Base-by-base conservation (phyloP, 2,113 vertebrate species). In the Corydoras sp. region DNA sequence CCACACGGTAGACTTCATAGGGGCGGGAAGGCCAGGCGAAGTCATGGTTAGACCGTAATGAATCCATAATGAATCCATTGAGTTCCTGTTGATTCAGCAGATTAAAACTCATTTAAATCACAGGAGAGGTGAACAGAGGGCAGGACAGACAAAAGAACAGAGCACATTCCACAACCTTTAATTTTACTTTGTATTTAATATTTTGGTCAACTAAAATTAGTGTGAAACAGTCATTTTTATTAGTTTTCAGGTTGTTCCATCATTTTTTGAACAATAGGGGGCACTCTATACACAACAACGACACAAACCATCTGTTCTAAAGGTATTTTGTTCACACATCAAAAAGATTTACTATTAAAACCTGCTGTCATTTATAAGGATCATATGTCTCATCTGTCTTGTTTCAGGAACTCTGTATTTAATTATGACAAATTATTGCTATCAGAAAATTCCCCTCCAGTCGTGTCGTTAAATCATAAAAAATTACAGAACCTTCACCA, bases 211-310 rank as follows among this genome's bases (percentile, higher is more conserved):
- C 5, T 10, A 6, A 9, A 1, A 12, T 18, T 61, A 15, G 48
- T 49, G 12, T 56, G 14, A n/a, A 56, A 56, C 13, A 2, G 5
- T 7, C 5, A 10, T 13, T 12, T 55, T n/a, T 55, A 59, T 51
- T 69, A 59, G 31, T 49, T 30, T 35, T 43, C 2, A 13, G 51
- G 62, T 14, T 49, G 56, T 15, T 24, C 13, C 14, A 31, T 9
- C 0, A n/a, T 58, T 82, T 35, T 79, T 9, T 35, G 12, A 3
- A 2, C 88, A 88, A 85, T 80, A 85, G 88, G 85, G 83, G 88
- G 86, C 86, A 88, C 79, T 88, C 15, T 76, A 74, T 81, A 68
- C 66, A 80, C 81, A 85, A 82, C 71, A 4, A 79, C 76, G 29
- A 11, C 15, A 18, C 8, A 30, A 18, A 15, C 13, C 30, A 51